Evolutionary conservation across 2,888 invertebrate genomes (phyloP).

Genomic region (Eristalinus aeneus): DNA sequence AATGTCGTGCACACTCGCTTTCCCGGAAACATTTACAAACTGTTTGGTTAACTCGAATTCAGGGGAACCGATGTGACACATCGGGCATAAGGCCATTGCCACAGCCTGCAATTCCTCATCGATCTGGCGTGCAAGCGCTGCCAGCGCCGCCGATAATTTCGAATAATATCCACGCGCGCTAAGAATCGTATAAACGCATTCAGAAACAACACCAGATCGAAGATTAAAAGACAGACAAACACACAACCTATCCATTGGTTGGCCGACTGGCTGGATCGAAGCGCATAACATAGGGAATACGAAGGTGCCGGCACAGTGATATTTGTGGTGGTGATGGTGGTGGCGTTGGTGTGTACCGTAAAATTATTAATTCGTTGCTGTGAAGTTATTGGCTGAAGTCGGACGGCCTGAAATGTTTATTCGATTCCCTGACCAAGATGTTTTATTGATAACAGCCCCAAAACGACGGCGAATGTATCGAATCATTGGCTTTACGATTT

Average conservation of each 20-base stretch:
- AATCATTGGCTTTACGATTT: not conserved
- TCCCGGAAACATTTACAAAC: conserved; percentile 35
- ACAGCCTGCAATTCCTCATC: conserved; percentile 38
- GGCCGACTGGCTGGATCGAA: not conserved
- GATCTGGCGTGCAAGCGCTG: conserved; percentile 28
- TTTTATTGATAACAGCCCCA: conserved; percentile 77
- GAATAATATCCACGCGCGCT: conserved; percentile 63
- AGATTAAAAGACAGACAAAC: conserved; percentile 44
- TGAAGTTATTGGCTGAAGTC: conserved; percentile 78
- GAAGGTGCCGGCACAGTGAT: not conserved
- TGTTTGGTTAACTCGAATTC: conserved; percentile 27
- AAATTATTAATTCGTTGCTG: conserved; percentile 77
- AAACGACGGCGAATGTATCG: conserved; percentile 67
- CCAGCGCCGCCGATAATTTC: conserved; percentile 29
- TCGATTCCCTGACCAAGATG: conserved; percentile 79
- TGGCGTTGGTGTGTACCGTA: conserved; percentile 48
- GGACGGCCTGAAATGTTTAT: conserved; percentile 78
- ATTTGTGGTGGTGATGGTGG: not conserved
- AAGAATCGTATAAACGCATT: conserved; percentile 55
- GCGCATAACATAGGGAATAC: not conserved
- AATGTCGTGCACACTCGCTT: not conserved
- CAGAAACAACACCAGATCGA: conserved; percentile 53
- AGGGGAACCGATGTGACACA: conserved; percentile 51
- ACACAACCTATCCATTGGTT: conserved; percentile 27
- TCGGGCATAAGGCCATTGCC: conserved; percentile 23